Percentiles rank a stretch among this genome's conserved stretches.
phyloP scores from a whole-genome alignment of 2,113 vertebrate genomes.

The Pyrgilauda ruficollis region DNA sequence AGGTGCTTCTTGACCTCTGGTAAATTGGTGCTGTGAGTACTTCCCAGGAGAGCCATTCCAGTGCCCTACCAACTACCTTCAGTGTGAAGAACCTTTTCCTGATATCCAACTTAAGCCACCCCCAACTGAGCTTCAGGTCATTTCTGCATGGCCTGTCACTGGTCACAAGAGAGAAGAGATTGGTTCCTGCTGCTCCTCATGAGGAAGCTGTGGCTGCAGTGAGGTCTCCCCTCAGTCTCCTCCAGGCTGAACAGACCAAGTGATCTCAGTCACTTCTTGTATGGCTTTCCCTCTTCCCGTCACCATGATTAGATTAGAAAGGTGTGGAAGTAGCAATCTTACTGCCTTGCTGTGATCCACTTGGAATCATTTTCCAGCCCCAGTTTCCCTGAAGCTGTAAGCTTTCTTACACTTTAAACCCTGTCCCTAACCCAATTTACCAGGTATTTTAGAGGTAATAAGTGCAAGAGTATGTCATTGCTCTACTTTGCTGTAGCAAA shows the following conservation, averaged over 20 bases:
- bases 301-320: background rate
- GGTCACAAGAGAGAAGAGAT: background rate
- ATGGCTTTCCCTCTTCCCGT: background rate
- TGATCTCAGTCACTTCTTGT: accelerated
- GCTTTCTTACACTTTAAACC: background rate
- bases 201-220: background rate
- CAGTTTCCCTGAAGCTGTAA: background rate
- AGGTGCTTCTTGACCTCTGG: background rate
- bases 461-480: background rate
- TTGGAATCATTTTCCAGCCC: background rate
- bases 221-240: background rate
- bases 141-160: background rate
- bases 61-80: background rate
- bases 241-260: background rate
- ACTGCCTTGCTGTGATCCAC: background rate
- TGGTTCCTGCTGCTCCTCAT: accelerated
- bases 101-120: background rate
- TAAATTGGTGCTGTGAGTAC: background rate
- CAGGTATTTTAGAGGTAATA: background rate
- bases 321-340: background rate
- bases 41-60: background rate
- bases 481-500: background rate
- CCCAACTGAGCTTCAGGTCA: background rate
- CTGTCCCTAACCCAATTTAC: background rate
- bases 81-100: background rate